phyloP scores from a whole-genome alignment of 2,113 vertebrate species.

The Porphyrio hochstetteri region DNA sequence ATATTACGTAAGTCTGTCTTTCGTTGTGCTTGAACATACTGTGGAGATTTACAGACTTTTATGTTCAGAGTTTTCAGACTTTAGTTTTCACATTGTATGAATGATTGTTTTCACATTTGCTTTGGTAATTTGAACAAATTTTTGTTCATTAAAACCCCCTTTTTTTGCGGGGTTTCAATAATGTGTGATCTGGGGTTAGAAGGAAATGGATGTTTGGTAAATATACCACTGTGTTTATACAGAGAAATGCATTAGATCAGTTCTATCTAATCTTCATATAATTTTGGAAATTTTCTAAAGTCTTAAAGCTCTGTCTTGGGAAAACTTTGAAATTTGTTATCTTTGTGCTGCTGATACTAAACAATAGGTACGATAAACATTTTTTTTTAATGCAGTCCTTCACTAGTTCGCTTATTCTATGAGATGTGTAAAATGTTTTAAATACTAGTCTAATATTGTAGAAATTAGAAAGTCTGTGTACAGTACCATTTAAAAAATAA shows the following conservation, averaged over 20 bases:
- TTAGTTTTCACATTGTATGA: neutral
- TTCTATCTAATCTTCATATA: conserved; percentile 41
- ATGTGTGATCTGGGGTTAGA: neutral
- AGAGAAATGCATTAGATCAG: conserved; percentile 59
- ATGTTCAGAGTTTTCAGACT: neutral
- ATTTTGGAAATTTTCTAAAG: neutral
- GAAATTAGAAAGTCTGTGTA: conserved; percentile 22
- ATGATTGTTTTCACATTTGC: neutral
- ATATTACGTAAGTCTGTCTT: conserved; percentile 40
- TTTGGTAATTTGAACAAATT: neutral
- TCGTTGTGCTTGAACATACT: conserved; percentile 23
- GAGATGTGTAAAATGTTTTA: neutral
- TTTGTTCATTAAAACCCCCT: neutral
- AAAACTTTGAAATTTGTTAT: conserved; percentile 54
- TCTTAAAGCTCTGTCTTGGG: neutral
- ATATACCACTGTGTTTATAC: conserved; percentile 66
- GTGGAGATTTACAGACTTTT: neutral
- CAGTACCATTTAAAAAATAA: neutral
- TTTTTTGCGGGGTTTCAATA: neutral
- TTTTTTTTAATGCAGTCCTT: conserved; percentile 1
- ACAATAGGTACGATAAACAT: neutral
- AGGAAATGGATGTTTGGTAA: conserved; percentile 67
- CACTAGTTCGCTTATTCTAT: neutral
- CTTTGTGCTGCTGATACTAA: conserved; percentile 10
- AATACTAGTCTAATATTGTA: neutral